Base-by-base conservation (phyloP, 2,888 invertebrate species). In the Erpobdella octoculata region DNA sequence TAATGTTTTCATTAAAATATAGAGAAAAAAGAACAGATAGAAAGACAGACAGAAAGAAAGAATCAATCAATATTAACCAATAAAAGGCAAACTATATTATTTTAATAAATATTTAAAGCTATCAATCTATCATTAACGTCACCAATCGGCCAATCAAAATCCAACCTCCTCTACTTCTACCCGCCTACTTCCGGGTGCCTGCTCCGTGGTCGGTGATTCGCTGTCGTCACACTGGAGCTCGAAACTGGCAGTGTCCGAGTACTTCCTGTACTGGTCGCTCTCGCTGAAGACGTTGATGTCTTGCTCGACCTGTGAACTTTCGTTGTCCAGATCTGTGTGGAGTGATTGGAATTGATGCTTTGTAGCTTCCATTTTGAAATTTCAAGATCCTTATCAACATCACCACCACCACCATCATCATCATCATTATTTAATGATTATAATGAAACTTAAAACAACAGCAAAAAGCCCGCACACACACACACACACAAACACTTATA, bases 131-230 rank as follows among this genome's bases (percentile, higher is more conserved):
- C 31, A n/a, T 33, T 33, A 64, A 28, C 46, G 21, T 35, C 66
- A 66, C n/a, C 18, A 36, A 46, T 31, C 35, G n/a, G n/a, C 15
- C 1, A 62, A 6, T 12, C 2, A 12, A 15, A n/a, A 1, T 18
- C 46, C 33, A 31, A 68, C 58, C 35, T 69, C 53, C 36, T 71
- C 62, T 12, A 71, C 64, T 64, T 71, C 71, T 0, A 71, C 37
- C 35, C 65, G 37, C 36, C 65, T 38, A 31, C 46, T 48, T 12
- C 31, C 31, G 53, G 36, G 18, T 66, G 18, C 46, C 46, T 21
- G 46, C 21, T 67, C 67, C 2, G 71, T 66, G 67, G 25, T 21
- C 66, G 64, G 53, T 64, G 68, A 70, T 28, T 65, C 59, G 74
- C 61, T 58, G 71, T 69, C 36, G 70, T 65, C 65, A 66, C 65